phyloP scores from a whole-genome alignment of 2,113 vertebrate genomes.

The Callocephalon fimbriatum region DNA sequence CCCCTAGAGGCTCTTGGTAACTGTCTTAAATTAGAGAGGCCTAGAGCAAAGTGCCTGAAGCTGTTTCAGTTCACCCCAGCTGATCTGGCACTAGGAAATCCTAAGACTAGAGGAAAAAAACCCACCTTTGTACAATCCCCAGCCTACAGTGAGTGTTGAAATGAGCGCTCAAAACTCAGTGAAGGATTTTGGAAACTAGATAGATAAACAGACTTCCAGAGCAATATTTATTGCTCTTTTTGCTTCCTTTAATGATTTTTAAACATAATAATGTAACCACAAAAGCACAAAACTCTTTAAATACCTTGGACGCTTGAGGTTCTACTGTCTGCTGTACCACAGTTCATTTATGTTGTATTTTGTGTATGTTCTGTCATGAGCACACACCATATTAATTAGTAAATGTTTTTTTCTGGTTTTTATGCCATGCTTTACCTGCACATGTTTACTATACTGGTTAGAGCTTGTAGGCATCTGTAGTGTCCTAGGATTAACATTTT shows the following conservation, averaged over 20 bases:
- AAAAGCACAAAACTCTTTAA: background rate
- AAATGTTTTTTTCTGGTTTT: background rate
- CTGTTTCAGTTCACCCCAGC: background rate
- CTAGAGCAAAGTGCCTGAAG: constrained; percentile 15
- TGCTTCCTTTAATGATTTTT: background rate
- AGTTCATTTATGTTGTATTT: background rate
- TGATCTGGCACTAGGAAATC: background rate
- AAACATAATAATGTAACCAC: background rate
- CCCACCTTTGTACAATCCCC: background rate
- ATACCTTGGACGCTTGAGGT: background rate
- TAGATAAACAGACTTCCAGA: background rate
- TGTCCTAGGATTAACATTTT: constrained; percentile 28
- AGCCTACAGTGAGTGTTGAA: background rate
- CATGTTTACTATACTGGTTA: background rate
- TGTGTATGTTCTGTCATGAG: background rate
- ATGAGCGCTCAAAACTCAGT: background rate
- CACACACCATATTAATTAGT: background rate
- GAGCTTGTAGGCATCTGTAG: background rate
- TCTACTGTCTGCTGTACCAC: background rate
- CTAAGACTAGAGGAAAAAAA: background rate
- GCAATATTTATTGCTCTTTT: background rate
- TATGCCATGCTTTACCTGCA: background rate
- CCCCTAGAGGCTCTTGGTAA: background rate
- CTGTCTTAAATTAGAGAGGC: constrained; percentile 7
- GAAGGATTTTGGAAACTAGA: background rate